Conservation (phyloP, 1,140 invertebrate genomes). For the Onthophagus taurus region DNA sequence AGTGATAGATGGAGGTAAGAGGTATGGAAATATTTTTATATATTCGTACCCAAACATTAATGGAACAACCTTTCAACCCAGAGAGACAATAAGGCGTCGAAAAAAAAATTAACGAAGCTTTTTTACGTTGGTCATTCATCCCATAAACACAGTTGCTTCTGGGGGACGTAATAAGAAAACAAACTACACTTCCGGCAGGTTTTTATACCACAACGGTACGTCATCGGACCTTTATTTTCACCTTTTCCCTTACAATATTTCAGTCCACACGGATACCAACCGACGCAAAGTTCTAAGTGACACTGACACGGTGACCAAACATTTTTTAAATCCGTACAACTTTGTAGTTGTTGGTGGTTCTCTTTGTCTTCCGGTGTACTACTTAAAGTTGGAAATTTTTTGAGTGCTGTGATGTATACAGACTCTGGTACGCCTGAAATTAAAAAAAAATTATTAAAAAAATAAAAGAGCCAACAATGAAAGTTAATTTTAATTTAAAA, state of each 20-base stretch:
- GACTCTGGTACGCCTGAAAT: conserved; percentile 52
- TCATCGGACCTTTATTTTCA: conserved; percentile 44
- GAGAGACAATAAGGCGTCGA: too few relatives aligned
- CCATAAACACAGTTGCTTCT: conserved; percentile 80
- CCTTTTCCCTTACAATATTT: conserved; percentile 82
- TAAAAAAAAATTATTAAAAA: too few relatives aligned
- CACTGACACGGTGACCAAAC: conserved; percentile 65
- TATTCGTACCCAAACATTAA: not conserved
- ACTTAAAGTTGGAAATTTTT: conserved; percentile 44
- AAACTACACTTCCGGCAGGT: conserved; percentile 84
- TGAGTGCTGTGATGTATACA: conserved; percentile 41
- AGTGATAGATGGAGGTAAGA: conserved; percentile 2
- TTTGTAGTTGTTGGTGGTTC: conserved; percentile 32
- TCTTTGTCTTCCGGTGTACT: conserved; percentile 31
- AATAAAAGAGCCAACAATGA: too few relatives aligned
- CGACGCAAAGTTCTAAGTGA: conserved; percentile 73
- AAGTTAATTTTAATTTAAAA: too few relatives aligned
- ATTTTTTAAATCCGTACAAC: conserved; percentile 54
- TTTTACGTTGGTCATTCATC: conserved; percentile 57
- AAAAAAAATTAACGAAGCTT: conserved; percentile 3
- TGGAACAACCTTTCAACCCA: too few relatives aligned
- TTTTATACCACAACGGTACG: conserved; percentile 89
- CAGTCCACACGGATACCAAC: conserved; percentile 84
- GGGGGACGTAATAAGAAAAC: conserved; percentile 73
- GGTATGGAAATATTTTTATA: not conserved